Evolutionary conservation across 2,797 vertebrate genomes (phyloP).

Genomic region (Nannoperca obscura): DNA sequence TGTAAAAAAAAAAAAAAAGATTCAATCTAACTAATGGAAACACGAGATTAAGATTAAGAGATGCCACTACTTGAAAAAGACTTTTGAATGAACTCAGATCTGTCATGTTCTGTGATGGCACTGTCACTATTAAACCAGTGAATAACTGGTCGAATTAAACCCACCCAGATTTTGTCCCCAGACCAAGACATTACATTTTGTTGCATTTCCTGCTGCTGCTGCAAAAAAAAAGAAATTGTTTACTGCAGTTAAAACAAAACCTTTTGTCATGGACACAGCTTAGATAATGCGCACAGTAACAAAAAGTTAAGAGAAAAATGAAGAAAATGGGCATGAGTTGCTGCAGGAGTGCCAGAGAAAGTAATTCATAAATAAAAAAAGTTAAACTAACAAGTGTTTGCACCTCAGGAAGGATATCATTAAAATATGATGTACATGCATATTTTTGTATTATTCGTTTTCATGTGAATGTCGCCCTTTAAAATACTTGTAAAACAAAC

Average conservation of each 20-base stretch:
- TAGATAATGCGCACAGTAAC: background rate
- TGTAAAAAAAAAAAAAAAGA: background rate
- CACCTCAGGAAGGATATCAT: background rate
- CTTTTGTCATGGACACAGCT: no score
- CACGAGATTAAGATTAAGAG: background rate
- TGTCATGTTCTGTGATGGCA: background rate
- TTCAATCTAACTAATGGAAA: constrained; percentile 1
- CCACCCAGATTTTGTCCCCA: background rate
- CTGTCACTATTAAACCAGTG: background rate
- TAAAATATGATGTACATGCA: background rate
- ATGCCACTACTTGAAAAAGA: background rate
- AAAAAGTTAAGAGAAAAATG: background rate
- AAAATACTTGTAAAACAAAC: background rate
- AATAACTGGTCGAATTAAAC: background rate
- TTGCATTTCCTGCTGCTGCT: background rate
- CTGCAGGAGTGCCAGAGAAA: background rate
- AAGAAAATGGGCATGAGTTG: background rate
- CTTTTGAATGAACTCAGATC: background rate
- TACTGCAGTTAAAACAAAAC: background rate
- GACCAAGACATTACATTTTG: background rate
- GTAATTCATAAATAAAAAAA: background rate
- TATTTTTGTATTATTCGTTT: background rate
- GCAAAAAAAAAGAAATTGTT: background rate
- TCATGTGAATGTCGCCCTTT: background rate
- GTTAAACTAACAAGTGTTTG: background rate